phyloP scores from a whole-genome alignment of 2,797 vertebrate species.

The Oophaga sylvatica region DNA sequence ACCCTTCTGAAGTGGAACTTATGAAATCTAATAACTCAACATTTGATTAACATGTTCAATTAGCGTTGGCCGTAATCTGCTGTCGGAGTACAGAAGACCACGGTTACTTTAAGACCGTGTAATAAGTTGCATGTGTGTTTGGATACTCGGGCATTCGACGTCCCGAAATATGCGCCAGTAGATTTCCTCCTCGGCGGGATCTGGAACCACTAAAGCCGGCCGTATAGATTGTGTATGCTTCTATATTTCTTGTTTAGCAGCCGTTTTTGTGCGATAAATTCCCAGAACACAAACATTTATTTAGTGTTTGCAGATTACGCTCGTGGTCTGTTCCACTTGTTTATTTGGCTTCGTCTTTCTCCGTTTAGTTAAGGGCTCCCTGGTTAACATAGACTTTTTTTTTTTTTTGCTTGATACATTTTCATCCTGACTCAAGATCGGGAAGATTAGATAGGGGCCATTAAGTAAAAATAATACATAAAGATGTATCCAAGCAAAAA shows the following conservation, averaged over 20 bases:
- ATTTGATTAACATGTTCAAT: conserved; percentile 57
- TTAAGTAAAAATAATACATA: conserved; percentile 59
- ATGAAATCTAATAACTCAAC: conserved; percentile 56
- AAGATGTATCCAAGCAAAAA: conserved; percentile 53
- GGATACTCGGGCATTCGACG: background rate
- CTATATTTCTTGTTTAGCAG: conserved; percentile 32
- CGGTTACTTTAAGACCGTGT: conserved; percentile 27
- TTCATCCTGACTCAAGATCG: background rate
- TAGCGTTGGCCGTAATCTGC: conserved; percentile 23
- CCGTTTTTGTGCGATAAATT: conserved; percentile 27
- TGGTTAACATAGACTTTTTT: conserved; percentile 36
- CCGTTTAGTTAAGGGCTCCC: conserved; percentile 42
- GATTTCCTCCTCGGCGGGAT: conserved; percentile 10
- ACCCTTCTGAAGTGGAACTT: conserved; percentile 33
- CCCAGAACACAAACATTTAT: conserved; percentile 56
- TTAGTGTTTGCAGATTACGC: conserved; percentile 55
- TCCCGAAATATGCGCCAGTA: background rate
- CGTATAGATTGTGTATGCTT: conserved; percentile 23
- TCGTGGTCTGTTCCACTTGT: conserved; percentile 40
- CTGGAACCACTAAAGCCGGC: conserved; percentile 43
- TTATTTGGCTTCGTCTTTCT: conserved; percentile 56
- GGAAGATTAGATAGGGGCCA: conserved; percentile 57
- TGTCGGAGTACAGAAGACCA: conserved; percentile 17
- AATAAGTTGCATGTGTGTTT: conserved; percentile 54
- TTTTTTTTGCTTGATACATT: background rate